Evolutionary conservation across 2,113 vertebrate genomes (phyloP).

Genomic region (Rhombomys opimus): DNA sequence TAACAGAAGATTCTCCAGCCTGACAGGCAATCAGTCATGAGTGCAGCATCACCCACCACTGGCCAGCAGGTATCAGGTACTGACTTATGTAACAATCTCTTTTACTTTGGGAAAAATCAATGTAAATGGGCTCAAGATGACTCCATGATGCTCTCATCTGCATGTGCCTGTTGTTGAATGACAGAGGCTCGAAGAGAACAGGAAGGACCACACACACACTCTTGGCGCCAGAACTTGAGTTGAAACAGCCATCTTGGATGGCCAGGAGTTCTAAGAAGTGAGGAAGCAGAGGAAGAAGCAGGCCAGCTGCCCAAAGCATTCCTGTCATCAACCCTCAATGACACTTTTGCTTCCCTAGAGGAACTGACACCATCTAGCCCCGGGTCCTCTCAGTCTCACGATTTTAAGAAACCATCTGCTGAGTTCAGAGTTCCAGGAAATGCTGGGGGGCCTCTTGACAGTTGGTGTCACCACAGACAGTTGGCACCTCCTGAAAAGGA

Average conservation of each 20-base stretch:
- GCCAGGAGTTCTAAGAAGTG: neutral
- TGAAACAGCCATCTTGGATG: neutral
- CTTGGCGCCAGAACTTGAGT: neutral
- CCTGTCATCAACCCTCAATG: neutral
- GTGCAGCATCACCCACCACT: neutral
- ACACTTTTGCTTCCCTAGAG: neutral
- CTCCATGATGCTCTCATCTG: neutral
- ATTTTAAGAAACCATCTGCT: conserved; percentile 35
- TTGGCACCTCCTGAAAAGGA: neutral
- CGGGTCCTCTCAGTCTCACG: neutral
- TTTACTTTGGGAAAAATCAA: conserved; percentile 9
- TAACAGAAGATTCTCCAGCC: neutral
- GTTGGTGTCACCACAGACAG: conserved; percentile 34
- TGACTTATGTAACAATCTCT: neutral
- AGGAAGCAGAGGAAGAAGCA: neutral
- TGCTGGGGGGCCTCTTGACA: neutral
- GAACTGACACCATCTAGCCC: neutral
- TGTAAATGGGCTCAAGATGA: neutral
- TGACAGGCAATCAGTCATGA: neutral
- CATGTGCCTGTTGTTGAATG: neutral
- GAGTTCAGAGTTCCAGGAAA: conserved; percentile 33
- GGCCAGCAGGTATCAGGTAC: too few relatives aligned
- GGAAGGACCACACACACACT: neutral
- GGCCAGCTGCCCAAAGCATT: neutral
- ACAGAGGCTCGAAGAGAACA: neutral